phyloP scores from a whole-genome alignment of 1,140 invertebrate species.

The Caenorhabditis remanei region DNA sequence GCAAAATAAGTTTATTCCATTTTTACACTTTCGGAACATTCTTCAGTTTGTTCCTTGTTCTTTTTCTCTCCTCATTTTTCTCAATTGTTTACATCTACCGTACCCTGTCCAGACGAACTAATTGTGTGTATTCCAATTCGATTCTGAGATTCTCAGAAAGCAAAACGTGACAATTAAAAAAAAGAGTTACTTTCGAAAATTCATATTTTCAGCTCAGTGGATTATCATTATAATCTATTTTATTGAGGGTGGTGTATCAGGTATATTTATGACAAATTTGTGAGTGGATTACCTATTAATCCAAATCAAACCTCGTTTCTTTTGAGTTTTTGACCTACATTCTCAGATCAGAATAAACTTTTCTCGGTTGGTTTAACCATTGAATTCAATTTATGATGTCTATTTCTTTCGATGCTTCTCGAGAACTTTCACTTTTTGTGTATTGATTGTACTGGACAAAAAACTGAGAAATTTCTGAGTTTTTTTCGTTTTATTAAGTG shows the following conservation, averaged over 20 bases:
- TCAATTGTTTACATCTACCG: not conserved
- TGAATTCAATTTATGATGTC: slow-evolving; percentile 22
- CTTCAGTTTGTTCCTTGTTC: slow-evolving; percentile 7
- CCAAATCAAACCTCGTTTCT: not conserved
- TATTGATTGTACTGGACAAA: not conserved
- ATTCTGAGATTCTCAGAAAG: no score
- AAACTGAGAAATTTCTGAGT: no score
- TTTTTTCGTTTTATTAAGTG: no score
- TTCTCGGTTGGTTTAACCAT: not conserved
- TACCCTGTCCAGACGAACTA: not conserved
- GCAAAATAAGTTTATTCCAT: not conserved
- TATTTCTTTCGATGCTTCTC: not conserved
- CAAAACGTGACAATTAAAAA: not conserved
- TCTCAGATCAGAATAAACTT: not conserved
- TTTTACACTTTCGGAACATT: not conserved
- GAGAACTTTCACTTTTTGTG: not conserved
- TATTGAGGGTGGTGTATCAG: not conserved
- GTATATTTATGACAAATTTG: not conserved
- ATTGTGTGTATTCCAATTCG: no score
- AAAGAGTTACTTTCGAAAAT: not conserved
- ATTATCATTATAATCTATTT: not conserved
- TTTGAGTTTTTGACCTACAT: not conserved
- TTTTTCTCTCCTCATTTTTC: not conserved
- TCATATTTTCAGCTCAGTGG: not conserved
- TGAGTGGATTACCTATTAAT: not conserved